Evolutionary conservation across 2,113 vertebrate genomes (phyloP).

Genomic region (Mungos mungo): DNA sequence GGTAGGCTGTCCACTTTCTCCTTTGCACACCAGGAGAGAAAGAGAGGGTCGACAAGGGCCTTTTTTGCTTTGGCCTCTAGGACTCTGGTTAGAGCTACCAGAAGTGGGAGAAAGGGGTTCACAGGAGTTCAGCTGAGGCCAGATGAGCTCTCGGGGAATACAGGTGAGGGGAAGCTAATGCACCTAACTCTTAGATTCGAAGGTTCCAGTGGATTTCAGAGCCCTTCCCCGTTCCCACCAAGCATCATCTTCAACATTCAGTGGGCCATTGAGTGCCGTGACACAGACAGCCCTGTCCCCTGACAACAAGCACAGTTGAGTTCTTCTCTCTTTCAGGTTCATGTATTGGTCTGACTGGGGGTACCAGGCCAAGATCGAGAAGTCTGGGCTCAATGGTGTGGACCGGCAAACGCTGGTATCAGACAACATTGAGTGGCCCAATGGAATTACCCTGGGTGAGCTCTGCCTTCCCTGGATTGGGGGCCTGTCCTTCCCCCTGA

Average conservation of each 20-base stretch:
- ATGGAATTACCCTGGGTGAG: conserved; percentile 97
- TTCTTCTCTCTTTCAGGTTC: conserved; percentile 87
- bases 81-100: neutral
- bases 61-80: neutral
- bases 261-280: neutral
- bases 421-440: conserved; percentile 98
- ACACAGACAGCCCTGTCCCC: neutral
- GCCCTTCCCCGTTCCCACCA: neutral
- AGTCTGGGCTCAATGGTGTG: conserved; percentile 94
- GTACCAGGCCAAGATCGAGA: conserved; percentile 95
- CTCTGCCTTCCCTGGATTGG: neutral
- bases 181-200: neutral
- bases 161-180: neutral
- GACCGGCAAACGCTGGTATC: conserved; percentile 93
- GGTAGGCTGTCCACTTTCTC: neutral
- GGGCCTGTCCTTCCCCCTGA: neutral
- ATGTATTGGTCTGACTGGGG: conserved; percentile 99
- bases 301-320: neutral
- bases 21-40: neutral
- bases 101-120: neutral
- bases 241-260: neutral
- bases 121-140: neutral
- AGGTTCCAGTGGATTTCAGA: neutral
- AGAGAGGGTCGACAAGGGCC: neutral
- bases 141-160: rapidly evolving